Base-by-base conservation (phyloP, 2,113 vertebrate species). In the Camelus dromedarius region DNA sequence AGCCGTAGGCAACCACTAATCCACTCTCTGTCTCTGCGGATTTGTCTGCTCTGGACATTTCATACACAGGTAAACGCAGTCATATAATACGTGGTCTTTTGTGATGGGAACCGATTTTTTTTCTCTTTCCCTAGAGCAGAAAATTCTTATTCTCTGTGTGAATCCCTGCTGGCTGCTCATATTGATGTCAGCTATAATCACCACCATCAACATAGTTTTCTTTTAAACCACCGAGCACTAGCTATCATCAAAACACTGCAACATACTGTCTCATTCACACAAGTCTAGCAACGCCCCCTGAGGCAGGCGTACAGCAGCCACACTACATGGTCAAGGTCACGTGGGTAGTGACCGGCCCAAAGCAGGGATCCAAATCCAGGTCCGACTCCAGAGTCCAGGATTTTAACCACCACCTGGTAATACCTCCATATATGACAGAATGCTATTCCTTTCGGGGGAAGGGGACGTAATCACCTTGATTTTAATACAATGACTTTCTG, bases 31-130 rank as follows among this genome's bases (percentile, higher is more conserved):
- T 85, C 48, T 77, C 69, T 67, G 50, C 32, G 54, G 67, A 75
- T 82, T 69, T 92, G 32, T 88, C 50, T 93, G 58, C 42, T 89
- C 42, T 89, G 75, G 16, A 85, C 32, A 77, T 46, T 79, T 93
- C 56, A 50, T 48, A 69, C 77, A 56, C 76, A 79, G 20, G 52
- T 26, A 89, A 91, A 75, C 64, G 56, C 35, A 46, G n/a, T 64
- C 32, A 48, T 70, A 50, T 8, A 67, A 48, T 62, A 66, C 35
- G 14, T 54, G 32, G 18, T 72, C 35, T 83, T 96, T 75, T 91
- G 38, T 64, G 12, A 50, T 50, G 28, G 52, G n/a, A 94, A 16
- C 28, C 79, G 69, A 22, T 95, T 92, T 93, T 80, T 66, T 91
- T 64, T 38, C 46, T 60, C 75, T 80, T 91, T 83, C 58, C 75